Conservation (phyloP, 2,113 vertebrate genomes). For the Caracal caracal region DNA sequence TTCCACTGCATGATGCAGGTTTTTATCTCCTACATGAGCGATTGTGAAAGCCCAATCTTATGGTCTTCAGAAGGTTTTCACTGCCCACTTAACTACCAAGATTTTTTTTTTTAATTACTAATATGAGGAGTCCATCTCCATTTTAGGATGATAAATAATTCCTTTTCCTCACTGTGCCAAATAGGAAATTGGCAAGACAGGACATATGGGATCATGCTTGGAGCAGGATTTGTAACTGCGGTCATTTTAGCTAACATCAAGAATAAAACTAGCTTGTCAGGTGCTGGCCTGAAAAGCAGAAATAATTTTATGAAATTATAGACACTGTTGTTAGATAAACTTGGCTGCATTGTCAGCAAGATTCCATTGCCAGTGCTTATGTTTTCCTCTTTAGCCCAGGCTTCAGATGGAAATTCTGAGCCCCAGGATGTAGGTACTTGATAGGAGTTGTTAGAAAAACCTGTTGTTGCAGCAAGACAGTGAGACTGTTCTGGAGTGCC, state of each 20-base stretch:
- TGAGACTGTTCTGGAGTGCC: not conserved
- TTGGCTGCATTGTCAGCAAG: not conserved
- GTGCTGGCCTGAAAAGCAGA: conserved; percentile 42
- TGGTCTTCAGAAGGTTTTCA: not conserved
- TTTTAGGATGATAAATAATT: conserved; percentile 30
- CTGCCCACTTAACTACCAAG: not conserved
- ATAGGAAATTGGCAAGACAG: conserved; percentile 53
- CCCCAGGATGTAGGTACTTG: not conserved
- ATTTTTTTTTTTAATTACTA: conserved; percentile 10
- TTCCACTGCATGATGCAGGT: not conserved
- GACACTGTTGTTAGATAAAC: conserved; percentile 19
- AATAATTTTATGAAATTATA: conserved; percentile 21
- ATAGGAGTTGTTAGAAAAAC: conserved; percentile 38
- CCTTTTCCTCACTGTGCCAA: conserved; percentile 55
- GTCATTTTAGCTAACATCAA: conserved; percentile 35
- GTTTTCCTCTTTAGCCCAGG: not conserved
- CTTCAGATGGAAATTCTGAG: conserved; percentile 12
- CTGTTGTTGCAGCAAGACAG: not conserved
- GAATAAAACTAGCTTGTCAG: not conserved
- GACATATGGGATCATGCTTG: not conserved
- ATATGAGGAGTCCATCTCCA: not conserved
- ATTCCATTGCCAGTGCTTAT: not conserved
- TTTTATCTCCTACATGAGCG: not conserved
- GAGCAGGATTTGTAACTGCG: conserved; percentile 34
- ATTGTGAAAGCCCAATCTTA: conserved; percentile 19